These are phyloP conservation scores for Trisateles emortualis DNA, from an alignment of 2,888 invertebrate species.

Conservation along the genomic window DNA sequence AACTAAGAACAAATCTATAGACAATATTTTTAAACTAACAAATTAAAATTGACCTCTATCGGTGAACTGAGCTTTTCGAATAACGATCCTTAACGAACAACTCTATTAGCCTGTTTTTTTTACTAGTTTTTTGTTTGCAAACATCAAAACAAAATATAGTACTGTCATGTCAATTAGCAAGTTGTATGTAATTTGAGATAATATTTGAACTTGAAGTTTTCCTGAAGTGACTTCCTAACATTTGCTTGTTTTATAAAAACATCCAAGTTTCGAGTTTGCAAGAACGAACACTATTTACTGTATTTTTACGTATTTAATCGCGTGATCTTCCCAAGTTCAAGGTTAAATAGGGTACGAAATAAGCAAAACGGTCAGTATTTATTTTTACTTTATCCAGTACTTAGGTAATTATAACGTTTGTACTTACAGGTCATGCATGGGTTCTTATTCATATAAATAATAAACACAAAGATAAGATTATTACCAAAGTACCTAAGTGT, in stretches of 20 bases:
- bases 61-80: no score
- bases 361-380: constrained; percentile 12
- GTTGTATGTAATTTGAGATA: background rate
- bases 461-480: no score
- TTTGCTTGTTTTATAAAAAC: constrained; percentile 9
- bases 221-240: constrained; percentile 1
- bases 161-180: constrained; percentile 17
- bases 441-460: background rate
- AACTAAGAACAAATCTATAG: no score
- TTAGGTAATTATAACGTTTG: background rate
- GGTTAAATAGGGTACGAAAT: constrained; percentile 40
- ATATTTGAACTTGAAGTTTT: constrained; percentile 6
- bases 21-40: no score
- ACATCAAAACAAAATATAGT: constrained; percentile 17
- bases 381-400: no score
- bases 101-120: no score
- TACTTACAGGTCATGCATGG: background rate
- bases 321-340: constrained; percentile 65
- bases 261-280: background rate
- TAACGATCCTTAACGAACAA: no score
- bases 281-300: background rate
- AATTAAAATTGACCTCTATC: no score
- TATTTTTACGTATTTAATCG: constrained; percentile 23
- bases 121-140: constrained; percentile 36
- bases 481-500: background rate